Evolutionary conservation across 2,797 vertebrate species (phyloP).

Genomic region (Anguilla megastoma): DNA sequence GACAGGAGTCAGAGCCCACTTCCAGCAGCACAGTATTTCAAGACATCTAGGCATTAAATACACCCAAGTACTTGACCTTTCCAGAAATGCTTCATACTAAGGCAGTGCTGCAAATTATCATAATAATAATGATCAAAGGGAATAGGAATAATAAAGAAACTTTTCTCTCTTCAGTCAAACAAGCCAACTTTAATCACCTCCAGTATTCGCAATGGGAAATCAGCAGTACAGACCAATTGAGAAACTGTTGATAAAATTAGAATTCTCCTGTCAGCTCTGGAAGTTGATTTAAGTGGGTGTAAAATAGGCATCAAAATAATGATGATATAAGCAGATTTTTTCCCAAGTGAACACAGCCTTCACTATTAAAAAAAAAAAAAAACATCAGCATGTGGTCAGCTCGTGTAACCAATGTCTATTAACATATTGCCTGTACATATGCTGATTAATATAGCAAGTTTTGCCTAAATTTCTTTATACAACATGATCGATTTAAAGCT

Average conservation of each 20-base stretch:
- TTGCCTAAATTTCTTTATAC: background rate
- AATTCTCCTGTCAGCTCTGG: background rate
- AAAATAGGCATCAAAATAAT: background rate
- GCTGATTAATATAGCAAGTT: background rate
- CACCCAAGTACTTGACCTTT: slow-evolving; percentile 5
- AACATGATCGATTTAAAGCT: background rate
- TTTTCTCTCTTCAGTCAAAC: slow-evolving; percentile 9
- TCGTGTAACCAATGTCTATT: background rate
- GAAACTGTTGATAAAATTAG: background rate
- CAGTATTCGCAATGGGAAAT: background rate
- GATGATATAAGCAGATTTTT: background rate
- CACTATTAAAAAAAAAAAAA: background rate
- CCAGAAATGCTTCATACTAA: background rate
- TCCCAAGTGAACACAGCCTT: background rate
- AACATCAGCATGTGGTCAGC: no score
- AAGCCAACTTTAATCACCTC: slow-evolving; percentile 8
- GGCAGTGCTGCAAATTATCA: no score
- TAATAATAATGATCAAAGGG: slow-evolving; percentile 12
- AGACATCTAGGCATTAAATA: background rate
- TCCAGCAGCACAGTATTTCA: background rate
- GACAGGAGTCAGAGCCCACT: no score
- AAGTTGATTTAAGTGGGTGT: background rate
- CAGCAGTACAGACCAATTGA: background rate
- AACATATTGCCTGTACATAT: background rate
- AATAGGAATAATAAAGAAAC: background rate